phyloP scores from a whole-genome alignment of 2,797 vertebrate species.

The Parotocinclus haroldoi region DNA sequence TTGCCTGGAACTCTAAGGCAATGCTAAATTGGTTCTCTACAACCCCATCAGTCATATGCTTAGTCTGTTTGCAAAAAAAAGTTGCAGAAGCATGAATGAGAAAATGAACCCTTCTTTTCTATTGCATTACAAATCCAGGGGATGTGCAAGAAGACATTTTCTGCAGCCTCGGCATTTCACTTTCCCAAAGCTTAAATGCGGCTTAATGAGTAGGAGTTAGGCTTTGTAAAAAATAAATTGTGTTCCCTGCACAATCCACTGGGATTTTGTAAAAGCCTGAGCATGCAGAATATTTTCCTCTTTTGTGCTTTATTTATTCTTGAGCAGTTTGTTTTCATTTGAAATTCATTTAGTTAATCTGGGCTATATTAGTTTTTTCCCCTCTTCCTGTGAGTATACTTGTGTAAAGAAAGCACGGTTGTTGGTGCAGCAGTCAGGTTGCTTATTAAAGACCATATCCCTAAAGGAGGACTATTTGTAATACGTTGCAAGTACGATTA shows the following conservation, averaged over 20 bases:
- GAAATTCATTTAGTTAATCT: slow-evolving; percentile 12
- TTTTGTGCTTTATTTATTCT: slow-evolving; percentile 16
- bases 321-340: slow-evolving; percentile 27
- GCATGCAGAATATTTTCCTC: slow-evolving; percentile 2
- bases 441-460: too few relatives aligned
- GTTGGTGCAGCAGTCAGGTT: too few relatives aligned
- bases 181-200: slow-evolving; percentile 7
- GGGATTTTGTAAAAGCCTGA: slow-evolving; percentile 14
- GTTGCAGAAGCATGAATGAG: too few relatives aligned
- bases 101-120: not conserved
- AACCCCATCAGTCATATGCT: too few relatives aligned
- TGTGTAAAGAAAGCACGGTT: too few relatives aligned
- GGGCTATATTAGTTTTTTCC: not conserved
- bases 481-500: too few relatives aligned
- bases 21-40: too few relatives aligned
- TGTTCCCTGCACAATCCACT: slow-evolving; percentile 12
- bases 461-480: too few relatives aligned
- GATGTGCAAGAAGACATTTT: not conserved
- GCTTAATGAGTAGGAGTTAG: slow-evolving; percentile 20
- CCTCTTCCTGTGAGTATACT: too few relatives aligned
- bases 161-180: slow-evolving; percentile 3
- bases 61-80: too few relatives aligned
- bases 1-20: too few relatives aligned
- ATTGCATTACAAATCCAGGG: not conserved
- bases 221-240: slow-evolving; percentile 21